Conservation (phyloP, 2,113 vertebrate genomes). For the Ceratotherium simum region DNA sequence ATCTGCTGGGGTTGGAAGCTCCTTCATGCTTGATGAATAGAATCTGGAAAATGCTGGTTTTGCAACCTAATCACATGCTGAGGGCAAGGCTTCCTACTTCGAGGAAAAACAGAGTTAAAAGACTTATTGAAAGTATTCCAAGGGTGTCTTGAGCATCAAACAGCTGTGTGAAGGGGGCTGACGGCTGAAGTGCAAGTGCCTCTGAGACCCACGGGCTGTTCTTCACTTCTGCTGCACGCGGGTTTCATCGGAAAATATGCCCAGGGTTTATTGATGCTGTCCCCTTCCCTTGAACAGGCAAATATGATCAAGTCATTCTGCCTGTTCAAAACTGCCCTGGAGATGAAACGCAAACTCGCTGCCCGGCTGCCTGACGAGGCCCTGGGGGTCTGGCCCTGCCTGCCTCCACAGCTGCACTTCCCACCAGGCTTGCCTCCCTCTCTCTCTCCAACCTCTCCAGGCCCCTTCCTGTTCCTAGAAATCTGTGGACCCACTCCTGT, state of each 20-base stretch:
- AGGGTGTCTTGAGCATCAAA: not conserved
- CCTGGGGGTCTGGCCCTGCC: not conserved
- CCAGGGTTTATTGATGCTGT: not conserved
- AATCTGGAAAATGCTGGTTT: not conserved
- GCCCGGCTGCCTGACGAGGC: not conserved
- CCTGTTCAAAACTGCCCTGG: not conserved
- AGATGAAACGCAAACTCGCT: fast-evolving
- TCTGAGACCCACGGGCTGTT: no score
- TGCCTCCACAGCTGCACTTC: not conserved
- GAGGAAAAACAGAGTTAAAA: slow-evolving; percentile 15
- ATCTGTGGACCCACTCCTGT: not conserved
- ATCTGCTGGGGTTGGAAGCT: no score
- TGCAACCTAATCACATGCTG: not conserved
- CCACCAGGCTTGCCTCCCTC: fast-evolving
- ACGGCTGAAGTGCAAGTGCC: not conserved
- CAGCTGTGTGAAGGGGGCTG: not conserved
- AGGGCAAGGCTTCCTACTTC: slow-evolving; percentile 14
- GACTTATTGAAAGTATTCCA: slow-evolving; percentile 28
- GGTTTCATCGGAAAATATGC: not conserved
- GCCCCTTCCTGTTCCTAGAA: not conserved
- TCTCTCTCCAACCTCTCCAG: not conserved
- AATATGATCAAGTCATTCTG: not conserved
- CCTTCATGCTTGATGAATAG: not conserved
- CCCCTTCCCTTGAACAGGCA: not conserved
- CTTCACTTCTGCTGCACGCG: not conserved